Evolutionary conservation across 1,140 invertebrate species (phyloP), one percentile per base, ranked within the genome.

Genomic region (Halictus rubicundus): DNA sequence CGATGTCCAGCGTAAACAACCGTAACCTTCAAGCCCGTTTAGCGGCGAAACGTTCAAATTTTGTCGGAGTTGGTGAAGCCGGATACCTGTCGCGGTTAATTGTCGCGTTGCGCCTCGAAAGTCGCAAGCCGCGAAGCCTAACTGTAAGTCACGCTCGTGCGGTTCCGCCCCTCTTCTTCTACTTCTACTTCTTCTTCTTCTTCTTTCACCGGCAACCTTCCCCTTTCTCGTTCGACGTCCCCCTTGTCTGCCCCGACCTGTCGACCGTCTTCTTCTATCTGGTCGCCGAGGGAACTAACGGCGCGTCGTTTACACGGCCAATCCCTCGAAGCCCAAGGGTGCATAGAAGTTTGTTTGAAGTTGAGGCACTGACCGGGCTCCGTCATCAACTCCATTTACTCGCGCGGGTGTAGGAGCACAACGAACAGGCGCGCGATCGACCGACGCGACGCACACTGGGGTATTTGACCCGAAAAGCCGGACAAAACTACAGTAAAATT

Each of bases 301-400:
- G 89, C 86, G 86, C 84, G 88, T 88, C 84, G 88, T 88, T 89
- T 89, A 88, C 82, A 88, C 85, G 87, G 88, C 77, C 72, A 87
- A 87, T 86, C 71, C 65, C 76, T 66, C 86, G 60, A 59, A 68
- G 21, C 84, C 83, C 86, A 87, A 87, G 85, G 84, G 86, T 74
- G 69, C 78, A 78, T 78, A 61, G 84, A 88, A 87, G 87, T 89
- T 89, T 86, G 82, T 87, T 85, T 82, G 83, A 89, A 89, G 82
- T 89, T 86, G 82, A 87, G 82, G 79, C 85, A 73, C 64, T 68
- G 78, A 59, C 69, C 74, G 63, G 78, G 77, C 78, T 76, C 42
- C 49, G 68, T 76, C 77, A 80, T 84, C 81, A 80, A 61, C 81
- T 54, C 73, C 76, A 76, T 83, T 84, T 83, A 59, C 61, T 59